Evolutionary conservation across 1,140 invertebrate species (phyloP).

Genomic region (Maconellicoccus hirsutus): DNA sequence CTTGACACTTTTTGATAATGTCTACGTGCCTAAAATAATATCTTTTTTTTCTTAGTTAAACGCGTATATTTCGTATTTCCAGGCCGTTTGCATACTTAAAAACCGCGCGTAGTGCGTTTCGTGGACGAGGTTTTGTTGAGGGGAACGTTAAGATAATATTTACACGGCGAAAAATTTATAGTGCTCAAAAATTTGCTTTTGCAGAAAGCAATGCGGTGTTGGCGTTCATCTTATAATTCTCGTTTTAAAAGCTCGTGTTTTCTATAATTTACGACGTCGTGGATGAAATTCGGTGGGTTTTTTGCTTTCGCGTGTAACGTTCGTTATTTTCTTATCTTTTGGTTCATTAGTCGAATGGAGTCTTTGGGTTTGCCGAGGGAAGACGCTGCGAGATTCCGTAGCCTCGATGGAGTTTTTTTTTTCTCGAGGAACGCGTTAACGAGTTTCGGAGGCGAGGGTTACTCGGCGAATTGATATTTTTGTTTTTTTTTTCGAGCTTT

Average conservation of each 20-base stretch:
- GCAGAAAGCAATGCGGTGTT: not conserved
- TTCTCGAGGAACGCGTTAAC: not conserved
- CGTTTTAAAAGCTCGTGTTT: not conserved
- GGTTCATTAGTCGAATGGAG: not conserved
- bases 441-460: not conserved
- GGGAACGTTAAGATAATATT: not conserved
- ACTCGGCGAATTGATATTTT: not conserved
- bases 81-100: not conserved
- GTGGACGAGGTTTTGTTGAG: not conserved
- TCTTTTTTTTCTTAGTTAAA: conserved; percentile 10
- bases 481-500: too few species aligned
- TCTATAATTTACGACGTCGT: not conserved
- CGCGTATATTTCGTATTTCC: conserved; percentile 1
- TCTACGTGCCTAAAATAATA: conserved; percentile 9
- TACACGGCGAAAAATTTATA: conserved; percentile 10
- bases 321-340: not conserved
- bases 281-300: not conserved
- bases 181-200: not conserved
- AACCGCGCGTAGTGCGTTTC: not conserved
- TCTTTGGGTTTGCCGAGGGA: not conserved
- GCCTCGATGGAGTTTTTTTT: too few species aligned
- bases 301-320: not conserved
- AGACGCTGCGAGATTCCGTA: too few species aligned
- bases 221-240: conserved; percentile 3
- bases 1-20: conserved; percentile 5